A percentile compares a stretch with the other conserved stretches of the same genome.
Evolutionary conservation across 1,140 invertebrate genomes (phyloP).

Genomic region (Oreohelix idahoensis): DNA sequence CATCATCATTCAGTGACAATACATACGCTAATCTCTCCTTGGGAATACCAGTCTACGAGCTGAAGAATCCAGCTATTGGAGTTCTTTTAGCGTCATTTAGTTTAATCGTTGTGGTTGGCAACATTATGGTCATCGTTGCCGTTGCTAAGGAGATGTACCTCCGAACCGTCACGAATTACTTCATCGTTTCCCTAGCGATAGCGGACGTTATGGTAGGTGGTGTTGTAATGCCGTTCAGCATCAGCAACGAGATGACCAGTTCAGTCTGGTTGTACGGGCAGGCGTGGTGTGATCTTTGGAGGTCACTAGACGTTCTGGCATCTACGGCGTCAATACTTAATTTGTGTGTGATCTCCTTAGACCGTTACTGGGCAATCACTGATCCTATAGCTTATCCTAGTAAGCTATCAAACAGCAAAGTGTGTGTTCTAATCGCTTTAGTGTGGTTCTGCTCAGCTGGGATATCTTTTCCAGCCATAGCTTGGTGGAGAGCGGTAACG

Average conservation of each 20-base stretch:
- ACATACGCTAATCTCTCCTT: conserved; percentile 29
- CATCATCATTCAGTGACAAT: not conserved
- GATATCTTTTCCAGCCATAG: conserved; percentile 95
- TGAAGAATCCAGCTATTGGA: conserved; percentile 58
- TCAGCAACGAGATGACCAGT: conserved; percentile 89
- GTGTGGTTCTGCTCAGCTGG: conserved; percentile 93
- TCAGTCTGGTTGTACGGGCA: conserved; percentile 88
- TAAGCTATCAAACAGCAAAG: conserved; percentile 89
- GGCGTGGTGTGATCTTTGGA: conserved; percentile 94
- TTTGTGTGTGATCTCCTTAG: conserved; percentile 92
- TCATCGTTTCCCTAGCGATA: conserved; percentile 97
- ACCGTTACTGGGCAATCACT: conserved; percentile 86
- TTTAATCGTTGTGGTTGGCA: conserved; percentile 87
- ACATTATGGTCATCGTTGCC: conserved; percentile 94
- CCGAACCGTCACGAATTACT: conserved; percentile 98
- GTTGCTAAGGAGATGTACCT: conserved; percentile 96
- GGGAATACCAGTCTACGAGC: conserved; percentile 33
- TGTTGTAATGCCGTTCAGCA: conserved; percentile 95
- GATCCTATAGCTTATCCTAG: conserved; percentile 98
- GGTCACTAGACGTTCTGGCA: conserved; percentile 96
- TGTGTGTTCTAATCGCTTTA: conserved; percentile 91
- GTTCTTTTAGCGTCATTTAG: conserved; percentile 78
- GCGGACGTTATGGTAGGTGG: conserved; percentile 97
- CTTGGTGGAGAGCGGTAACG: conserved; percentile 83
- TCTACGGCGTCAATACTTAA: conserved; percentile 98